Evolutionary conservation across 2,888 invertebrate species (phyloP).

Genomic region (Meiosimyza platycephala): DNA sequence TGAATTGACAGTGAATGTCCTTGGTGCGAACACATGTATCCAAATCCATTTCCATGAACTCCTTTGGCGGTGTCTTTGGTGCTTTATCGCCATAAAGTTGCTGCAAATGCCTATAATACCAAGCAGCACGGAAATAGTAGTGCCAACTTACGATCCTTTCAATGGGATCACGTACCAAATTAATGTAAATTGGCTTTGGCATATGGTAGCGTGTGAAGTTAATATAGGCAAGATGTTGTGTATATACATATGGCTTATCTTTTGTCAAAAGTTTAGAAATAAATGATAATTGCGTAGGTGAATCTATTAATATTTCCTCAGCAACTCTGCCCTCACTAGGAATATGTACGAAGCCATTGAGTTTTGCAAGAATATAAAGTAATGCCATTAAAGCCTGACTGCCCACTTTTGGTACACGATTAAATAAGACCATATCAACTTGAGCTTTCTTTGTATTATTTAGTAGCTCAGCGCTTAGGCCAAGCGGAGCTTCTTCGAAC

Average conservation of each 20-base stretch:
- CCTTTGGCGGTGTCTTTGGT: too few relatives aligned
- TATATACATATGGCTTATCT: constrained; percentile 80
- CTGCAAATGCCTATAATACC: constrained; percentile 78
- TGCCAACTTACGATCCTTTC: constrained; percentile 91
- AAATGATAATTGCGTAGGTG: constrained; percentile 63
- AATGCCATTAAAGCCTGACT: constrained; percentile 89
- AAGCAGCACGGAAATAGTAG: constrained; percentile 88
- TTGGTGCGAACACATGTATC: constrained; percentile 86
- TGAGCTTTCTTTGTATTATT: constrained; percentile 81
- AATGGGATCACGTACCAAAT: constrained; percentile 87
- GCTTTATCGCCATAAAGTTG: constrained; percentile 70
- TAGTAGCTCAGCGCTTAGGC: constrained; percentile 55
- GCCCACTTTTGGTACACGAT: constrained; percentile 87
- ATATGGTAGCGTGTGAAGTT: constrained; percentile 82
- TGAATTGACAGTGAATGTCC: constrained; percentile 84
- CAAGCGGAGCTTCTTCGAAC: too few relatives aligned
- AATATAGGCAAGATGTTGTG: constrained; percentile 88
- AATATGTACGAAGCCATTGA: constrained; percentile 77
- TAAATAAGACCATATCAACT: constrained; percentile 81
- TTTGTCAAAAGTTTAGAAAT: constrained; percentile 76
- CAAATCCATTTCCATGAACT: constrained; percentile 72
- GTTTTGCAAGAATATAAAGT: constrained; percentile 72
- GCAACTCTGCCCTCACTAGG: constrained; percentile 66
- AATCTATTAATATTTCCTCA: neutral
- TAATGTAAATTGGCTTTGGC: constrained; percentile 85